Conservation (phyloP, 2,888 invertebrate genomes). For the Serripes groenlandicus region DNA sequence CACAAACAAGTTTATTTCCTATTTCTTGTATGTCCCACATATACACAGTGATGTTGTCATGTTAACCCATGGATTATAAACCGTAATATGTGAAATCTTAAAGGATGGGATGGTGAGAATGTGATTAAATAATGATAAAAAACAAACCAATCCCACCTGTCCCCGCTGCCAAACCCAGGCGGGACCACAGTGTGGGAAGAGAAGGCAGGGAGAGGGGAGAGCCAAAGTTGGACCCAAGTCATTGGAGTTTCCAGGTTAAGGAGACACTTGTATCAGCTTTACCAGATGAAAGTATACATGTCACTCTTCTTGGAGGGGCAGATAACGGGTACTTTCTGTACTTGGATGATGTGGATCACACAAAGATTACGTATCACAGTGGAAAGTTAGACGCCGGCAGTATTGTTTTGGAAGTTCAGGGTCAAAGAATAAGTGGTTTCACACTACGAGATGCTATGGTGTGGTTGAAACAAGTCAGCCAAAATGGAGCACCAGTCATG, state of each 20-base stretch:
- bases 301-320: conserved; percentile 88
- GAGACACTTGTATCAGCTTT: conserved; percentile 86
- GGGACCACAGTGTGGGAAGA: conserved; percentile 64
- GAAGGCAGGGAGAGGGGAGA: conserved; percentile 43
- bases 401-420: conserved; percentile 88
- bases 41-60: conserved; percentile 28
- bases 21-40: conserved; percentile 18
- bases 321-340: conserved; percentile 86
- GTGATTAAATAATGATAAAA: conserved; percentile 17
- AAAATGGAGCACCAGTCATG: conserved; percentile 88
- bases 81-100: neutral
- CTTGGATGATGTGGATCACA: conserved; percentile 81
- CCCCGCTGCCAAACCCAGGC: conserved; percentile 35
- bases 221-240: conserved; percentile 70
- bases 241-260: conserved; percentile 87
- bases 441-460: conserved; percentile 88
- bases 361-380: conserved; percentile 84
- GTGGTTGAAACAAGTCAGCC: conserved; percentile 88
- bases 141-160: conserved; percentile 58
- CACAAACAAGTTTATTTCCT: conserved; percentile 3
- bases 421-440: conserved; percentile 88
- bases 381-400: conserved; percentile 85
- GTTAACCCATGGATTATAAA: conserved; percentile 1
- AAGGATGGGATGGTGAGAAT: neutral
- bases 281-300: conserved; percentile 86